Conservation (phyloP, 53 echinoderm and acorn worm species). For the Patiria pectinifera region DNA sequence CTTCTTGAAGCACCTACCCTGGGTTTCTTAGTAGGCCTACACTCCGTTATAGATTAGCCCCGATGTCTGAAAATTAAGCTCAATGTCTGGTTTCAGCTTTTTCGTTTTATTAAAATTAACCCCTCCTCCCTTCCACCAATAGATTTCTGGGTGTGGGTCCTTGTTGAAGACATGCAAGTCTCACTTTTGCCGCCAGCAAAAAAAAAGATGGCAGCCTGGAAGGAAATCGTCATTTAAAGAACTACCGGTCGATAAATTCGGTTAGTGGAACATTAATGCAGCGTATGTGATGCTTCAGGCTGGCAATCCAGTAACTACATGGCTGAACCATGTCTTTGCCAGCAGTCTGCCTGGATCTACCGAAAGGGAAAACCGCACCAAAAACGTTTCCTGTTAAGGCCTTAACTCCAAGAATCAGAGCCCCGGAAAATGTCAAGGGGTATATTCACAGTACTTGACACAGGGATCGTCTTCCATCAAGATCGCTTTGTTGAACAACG, state of each 20-base stretch:
- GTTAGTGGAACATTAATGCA: not conserved
- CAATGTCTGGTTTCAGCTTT: no score
- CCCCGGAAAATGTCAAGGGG: conserved; percentile 3
- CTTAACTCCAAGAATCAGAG: not conserved
- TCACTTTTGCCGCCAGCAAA: not conserved
- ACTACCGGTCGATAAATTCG: not conserved
- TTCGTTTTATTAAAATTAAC: no score
- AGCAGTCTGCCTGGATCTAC: not conserved
- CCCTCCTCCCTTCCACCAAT: not conserved
- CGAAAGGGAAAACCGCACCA: not conserved
- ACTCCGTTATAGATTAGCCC: no score
- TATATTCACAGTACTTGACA: not conserved
- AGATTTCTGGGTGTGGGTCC: not conserved
- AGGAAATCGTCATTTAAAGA: not conserved
- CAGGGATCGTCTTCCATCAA: not conserved
- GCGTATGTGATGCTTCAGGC: not conserved
- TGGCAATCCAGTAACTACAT: not conserved
- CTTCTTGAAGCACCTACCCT: no score
- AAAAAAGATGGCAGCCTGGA: not conserved
- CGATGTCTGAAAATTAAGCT: no score
- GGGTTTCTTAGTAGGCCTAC: no score
- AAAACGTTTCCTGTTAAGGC: not conserved
- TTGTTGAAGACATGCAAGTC: not conserved
- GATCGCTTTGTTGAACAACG: not conserved
- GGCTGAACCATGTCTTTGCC: not conserved